A percentile compares a stretch with the other conserved stretches of the same genome.
Conservation (phyloP, 1,140 invertebrate genomes). For the Polypedilum pembai region DNA sequence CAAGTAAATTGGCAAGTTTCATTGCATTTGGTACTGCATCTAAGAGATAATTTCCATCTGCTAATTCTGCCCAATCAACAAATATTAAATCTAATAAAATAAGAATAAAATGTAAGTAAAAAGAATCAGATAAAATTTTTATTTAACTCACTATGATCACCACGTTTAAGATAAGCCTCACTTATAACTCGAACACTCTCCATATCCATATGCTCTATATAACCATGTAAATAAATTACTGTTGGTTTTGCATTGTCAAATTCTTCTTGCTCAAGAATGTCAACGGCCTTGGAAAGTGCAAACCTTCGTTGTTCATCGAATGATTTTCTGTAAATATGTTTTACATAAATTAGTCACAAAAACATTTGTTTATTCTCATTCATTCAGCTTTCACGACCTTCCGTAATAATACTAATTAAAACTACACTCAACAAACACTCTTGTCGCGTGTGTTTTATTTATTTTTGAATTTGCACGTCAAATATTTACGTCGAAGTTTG, state of each 20-base stretch:
- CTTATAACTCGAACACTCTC: constrained; percentile 50
- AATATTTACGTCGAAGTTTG: no score
- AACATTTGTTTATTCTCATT: neutral
- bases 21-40: constrained; percentile 48
- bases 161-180: constrained; percentile 41
- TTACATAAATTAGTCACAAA: neutral
- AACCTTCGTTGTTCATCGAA: constrained; percentile 31
- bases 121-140: constrained; percentile 32
- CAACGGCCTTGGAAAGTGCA: constrained; percentile 36
- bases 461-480: no score
- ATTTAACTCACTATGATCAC: constrained; percentile 41
- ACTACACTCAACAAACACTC: no score
- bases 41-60: constrained; percentile 49
- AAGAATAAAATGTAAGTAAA: neutral
- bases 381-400: neutral
- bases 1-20: constrained; percentile 38
- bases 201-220: constrained; percentile 49
- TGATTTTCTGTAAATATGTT: constrained; percentile 9
- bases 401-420: no score
- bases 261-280: constrained; percentile 41
- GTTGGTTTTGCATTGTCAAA: constrained; percentile 48
- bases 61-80: constrained; percentile 55
- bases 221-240: constrained; percentile 52
- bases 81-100: constrained; percentile 37
- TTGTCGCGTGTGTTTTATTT: no score